Evolutionary conservation across 2,888 invertebrate species (phyloP).

Genomic region (Hyposoter didymator): DNA sequence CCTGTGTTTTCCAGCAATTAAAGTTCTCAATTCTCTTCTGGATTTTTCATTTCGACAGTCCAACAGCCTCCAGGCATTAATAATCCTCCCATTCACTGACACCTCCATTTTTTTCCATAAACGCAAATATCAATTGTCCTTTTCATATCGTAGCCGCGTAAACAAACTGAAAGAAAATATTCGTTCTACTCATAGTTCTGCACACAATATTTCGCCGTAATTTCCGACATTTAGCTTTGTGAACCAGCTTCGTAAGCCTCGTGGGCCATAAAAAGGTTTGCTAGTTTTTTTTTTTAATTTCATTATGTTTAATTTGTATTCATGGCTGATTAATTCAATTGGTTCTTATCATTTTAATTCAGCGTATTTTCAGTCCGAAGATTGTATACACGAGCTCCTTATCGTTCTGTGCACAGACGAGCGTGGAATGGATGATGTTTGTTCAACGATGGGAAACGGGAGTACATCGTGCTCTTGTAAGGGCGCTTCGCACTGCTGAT

Average conservation of each 20-base stretch:
- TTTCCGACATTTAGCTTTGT: background rate
- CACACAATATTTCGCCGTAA: background rate
- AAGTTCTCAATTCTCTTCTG: conserved; percentile 5
- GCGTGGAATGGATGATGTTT: conserved; percentile 37
- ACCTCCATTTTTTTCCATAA: conserved; percentile 4
- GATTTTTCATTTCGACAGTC: conserved; percentile 31
- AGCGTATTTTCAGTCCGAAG: background rate
- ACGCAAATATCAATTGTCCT: background rate
- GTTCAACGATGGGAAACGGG: conserved; percentile 48
- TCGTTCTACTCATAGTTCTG: background rate
- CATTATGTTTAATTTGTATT: background rate
- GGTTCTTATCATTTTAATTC: conserved; percentile 13
- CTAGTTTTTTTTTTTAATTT: background rate
- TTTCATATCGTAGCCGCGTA: background rate
- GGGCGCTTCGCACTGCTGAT: conserved; percentile 43
- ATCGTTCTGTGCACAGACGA: conserved; percentile 20
- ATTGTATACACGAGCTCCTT: conserved; percentile 21
- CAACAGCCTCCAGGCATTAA: background rate
- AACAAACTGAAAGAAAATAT: conserved; percentile 42
- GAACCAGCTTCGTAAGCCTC: conserved; percentile 52
- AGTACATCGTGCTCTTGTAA: conserved; percentile 30
- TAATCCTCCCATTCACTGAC: background rate
- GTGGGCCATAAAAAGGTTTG: background rate
- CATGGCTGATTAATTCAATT: background rate
- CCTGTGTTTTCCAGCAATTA: background rate